Percentiles rank a stretch among this genome's conserved stretches.
Conservation (phyloP, 1,140 invertebrate genomes). For the Nomia melanderi region DNA sequence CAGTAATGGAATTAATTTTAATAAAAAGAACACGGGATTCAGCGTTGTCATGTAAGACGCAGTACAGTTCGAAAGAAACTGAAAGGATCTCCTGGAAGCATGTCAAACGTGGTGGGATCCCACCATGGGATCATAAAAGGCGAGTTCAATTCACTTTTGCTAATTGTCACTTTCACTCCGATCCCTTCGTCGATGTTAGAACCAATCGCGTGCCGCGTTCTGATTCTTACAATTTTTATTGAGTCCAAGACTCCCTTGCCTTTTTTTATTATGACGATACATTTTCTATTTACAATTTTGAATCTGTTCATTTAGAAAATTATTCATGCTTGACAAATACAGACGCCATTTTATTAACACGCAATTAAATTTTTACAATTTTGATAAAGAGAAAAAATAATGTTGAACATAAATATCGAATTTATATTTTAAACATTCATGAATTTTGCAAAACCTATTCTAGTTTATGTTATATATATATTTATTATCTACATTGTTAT, state of each 20-base stretch:
- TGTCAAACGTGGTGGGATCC: slow-evolving; percentile 68
- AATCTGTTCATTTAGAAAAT: no score
- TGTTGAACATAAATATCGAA: no score
- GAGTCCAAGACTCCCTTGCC: background rate
- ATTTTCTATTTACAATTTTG: no score
- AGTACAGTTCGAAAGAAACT: slow-evolving; percentile 69
- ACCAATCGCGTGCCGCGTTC: slow-evolving; percentile 20
- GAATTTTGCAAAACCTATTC: no score
- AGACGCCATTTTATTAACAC: no score
- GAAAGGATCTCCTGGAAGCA: slow-evolving; percentile 38
- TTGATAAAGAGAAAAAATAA: no score
- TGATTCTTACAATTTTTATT: background rate
- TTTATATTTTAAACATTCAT: no score
- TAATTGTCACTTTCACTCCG: slow-evolving; percentile 77
- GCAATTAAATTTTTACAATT: no score
- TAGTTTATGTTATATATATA: no score
- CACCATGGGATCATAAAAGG: slow-evolving; percentile 68
- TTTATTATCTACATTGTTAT: no score
- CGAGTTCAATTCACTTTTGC: slow-evolving; percentile 63
- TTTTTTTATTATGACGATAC: no score
- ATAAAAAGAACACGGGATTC: background rate
- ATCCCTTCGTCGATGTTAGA: slow-evolving; percentile 55
- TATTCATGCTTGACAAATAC: no score
- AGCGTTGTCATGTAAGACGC: slow-evolving; percentile 29
- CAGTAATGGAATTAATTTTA: background rate